These are phyloP conservation scores for Gonioctena quinquepunctata DNA, from an alignment of 1,140 invertebrate species.

Conservation along the genomic window DNA sequence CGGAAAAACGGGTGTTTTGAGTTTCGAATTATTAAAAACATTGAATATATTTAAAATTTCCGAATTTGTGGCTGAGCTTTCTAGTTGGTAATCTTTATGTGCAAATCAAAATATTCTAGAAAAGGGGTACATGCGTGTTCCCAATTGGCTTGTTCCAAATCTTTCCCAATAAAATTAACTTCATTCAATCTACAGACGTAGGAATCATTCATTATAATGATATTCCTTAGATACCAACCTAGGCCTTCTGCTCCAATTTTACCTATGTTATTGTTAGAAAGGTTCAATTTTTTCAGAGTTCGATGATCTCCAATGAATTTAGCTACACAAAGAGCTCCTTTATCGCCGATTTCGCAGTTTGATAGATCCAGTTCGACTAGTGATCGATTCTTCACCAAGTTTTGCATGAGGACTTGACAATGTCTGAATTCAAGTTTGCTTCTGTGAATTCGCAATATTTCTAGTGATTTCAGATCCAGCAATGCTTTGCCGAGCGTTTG, in stretches of 20 bases:
- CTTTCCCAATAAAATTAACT: too few relatives aligned
- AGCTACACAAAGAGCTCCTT: slow-evolving; percentile 51
- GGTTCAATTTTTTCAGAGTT: slow-evolving; percentile 41
- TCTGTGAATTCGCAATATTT: slow-evolving; percentile 44
- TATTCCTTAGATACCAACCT: too few relatives aligned
- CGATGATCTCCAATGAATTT: slow-evolving; percentile 40
- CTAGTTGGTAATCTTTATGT: too few relatives aligned
- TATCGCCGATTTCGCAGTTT: slow-evolving; percentile 48
- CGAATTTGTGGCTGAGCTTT: too few relatives aligned
- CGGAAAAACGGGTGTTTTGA: too few relatives aligned
- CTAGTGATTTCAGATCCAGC: slow-evolving; percentile 37
- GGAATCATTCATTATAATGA: too few relatives aligned
- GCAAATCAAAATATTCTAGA: too few relatives aligned
- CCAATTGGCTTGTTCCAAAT: too few relatives aligned
- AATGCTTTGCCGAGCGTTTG: slow-evolving; percentile 44
- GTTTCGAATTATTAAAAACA: too few relatives aligned
- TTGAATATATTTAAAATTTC: too few relatives aligned
- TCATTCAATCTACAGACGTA: too few relatives aligned
- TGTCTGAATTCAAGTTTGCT: slow-evolving; percentile 45
- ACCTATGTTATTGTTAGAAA: slow-evolving; percentile 50
- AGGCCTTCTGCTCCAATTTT: slow-evolving; percentile 40
- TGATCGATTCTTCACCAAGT: slow-evolving; percentile 44
- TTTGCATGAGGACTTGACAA: slow-evolving; percentile 42
- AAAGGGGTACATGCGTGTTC: too few relatives aligned
- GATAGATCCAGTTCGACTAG: slow-evolving; percentile 50